Evolutionary conservation across 2,113 vertebrate genomes (phyloP).

Genomic region (Solea solea): DNA sequence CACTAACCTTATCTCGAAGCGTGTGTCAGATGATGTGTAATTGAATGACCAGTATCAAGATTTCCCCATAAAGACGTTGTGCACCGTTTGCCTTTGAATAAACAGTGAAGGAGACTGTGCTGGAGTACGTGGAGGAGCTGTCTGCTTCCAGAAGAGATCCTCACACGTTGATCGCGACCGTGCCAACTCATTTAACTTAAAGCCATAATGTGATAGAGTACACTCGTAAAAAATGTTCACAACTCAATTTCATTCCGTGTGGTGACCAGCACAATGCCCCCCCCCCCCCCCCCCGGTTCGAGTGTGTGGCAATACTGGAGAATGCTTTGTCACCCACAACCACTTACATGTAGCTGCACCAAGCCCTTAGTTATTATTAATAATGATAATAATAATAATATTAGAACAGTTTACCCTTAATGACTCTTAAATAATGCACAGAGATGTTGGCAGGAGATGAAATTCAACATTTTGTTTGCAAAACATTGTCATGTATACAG

Average conservation of each 20-base stretch:
- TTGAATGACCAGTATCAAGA: slow-evolving; percentile 1
- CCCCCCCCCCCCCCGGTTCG: background rate
- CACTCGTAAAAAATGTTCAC: slow-evolving; percentile 46
- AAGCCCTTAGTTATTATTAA: slow-evolving; percentile 41
- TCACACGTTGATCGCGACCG: slow-evolving; percentile 7
- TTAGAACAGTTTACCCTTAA: slow-evolving; percentile 29
- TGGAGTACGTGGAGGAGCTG: background rate
- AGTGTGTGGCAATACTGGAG: slow-evolving; percentile 11
- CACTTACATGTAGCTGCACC: slow-evolving; percentile 32
- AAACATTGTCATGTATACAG: slow-evolving; percentile 34
- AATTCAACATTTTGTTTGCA: slow-evolving; percentile 33
- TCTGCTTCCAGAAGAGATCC: slow-evolving; percentile 16
- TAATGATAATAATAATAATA: background rate
- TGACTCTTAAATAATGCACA: slow-evolving; percentile 11
- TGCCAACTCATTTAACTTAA: slow-evolving; percentile 49
- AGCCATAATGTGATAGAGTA: slow-evolving; percentile 42
- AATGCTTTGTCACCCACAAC: slow-evolving; percentile 49
- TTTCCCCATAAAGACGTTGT: background rate
- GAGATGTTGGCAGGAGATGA: background rate
- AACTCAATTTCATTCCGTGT: slow-evolving; percentile 32
- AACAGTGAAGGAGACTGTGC: background rate
- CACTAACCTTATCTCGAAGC: background rate
- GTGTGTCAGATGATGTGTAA: background rate
- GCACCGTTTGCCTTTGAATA: slow-evolving; percentile 2
- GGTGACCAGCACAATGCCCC: slow-evolving; percentile 29